A percentile compares a stretch with the other conserved stretches of the same genome.
Conservation (phyloP, 1,140 invertebrate species). For the Drosophila prosaltans region DNA sequence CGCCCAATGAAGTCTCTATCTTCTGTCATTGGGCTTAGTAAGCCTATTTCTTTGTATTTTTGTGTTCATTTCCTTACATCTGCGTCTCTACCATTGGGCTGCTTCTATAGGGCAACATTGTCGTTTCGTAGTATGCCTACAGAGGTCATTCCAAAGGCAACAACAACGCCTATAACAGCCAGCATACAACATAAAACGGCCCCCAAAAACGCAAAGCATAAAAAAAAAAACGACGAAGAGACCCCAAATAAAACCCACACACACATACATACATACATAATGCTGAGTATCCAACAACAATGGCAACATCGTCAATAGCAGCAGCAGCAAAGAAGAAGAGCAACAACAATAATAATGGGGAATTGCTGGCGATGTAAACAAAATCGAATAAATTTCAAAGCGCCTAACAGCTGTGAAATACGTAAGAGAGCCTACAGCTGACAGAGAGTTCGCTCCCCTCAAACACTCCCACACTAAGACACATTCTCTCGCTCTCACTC, state of each 20-base stretch:
- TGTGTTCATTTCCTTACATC: too few species aligned
- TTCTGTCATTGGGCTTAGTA: neutral
- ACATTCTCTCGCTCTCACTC: slow-evolving; percentile 5
- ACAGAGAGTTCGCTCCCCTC: slow-evolving; percentile 29
- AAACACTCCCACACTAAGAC: neutral
- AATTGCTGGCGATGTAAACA: slow-evolving; percentile 63
- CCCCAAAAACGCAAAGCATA: slow-evolving; percentile 16
- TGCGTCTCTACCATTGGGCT: neutral
- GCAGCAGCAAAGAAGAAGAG: slow-evolving; percentile 19
- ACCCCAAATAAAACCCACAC: slow-evolving; percentile 32
- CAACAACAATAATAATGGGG: slow-evolving; percentile 43
- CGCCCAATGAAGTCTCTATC: slow-evolving; percentile 26
- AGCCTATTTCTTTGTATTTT: too few species aligned
- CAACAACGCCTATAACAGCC: slow-evolving; percentile 70
- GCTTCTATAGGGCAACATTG: slow-evolving; percentile 12
- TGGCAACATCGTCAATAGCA: slow-evolving; percentile 23
- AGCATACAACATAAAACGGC: slow-evolving; percentile 52
- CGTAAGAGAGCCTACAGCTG: slow-evolving; percentile 16
- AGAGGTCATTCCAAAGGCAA: slow-evolving; percentile 83
- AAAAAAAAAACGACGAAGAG: slow-evolving; percentile 23
- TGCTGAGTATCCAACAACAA: slow-evolving; percentile 42
- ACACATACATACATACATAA: slow-evolving; percentile 14
- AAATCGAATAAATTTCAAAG: slow-evolving; percentile 58
- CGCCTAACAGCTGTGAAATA: slow-evolving; percentile 63
- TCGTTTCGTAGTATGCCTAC: slow-evolving; percentile 61